Evolutionary conservation across 2,797 vertebrate genomes (phyloP), one percentile per base, ranked within the genome.

Genomic region (Liparis tanakae): DNA sequence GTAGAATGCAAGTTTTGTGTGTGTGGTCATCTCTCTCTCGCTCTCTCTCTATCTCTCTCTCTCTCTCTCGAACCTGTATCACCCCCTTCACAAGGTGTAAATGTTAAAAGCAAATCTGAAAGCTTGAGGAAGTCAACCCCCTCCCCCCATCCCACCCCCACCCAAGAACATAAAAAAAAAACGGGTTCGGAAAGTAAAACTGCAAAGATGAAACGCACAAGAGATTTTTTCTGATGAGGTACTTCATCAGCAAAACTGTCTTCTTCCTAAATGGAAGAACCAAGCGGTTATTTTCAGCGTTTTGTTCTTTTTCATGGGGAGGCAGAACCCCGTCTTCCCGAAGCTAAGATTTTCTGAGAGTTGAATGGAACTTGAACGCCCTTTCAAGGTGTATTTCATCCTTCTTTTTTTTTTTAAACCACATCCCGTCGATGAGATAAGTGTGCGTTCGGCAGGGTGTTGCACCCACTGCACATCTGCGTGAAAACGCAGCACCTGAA

Each of bases 351-450:
- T 86, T 41, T 81, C 18, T n/a, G 55, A 12, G 9, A 72, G 46
- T 15, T 74, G 44, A 80, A 78, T 73, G 83, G 85, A 89, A 91
- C 89, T 82, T 76, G 7, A 6, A 60, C 83, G 67, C 33, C 30
- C 20, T 53, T 54, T 57, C 6, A 41, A 70, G 48, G 48, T 68
- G 50, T 54, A 17, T 57, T 18, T 64, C 37, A 63, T 46, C 17
- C 72, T 69, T 30, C 25, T 30, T 30, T 4, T 76, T 46, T 46
- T 44, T 70, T 76, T 44, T 48, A 63, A 74, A 88, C 90, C 88
- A 85, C 89, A 88, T 91, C 89, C 89, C 83, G 66, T 33, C 20
- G n/a, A 10, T 13, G 22, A 53, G 51, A 53, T 25, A 25, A 25
- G 51, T 22, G 20, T 2, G 20, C 20, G 5, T 53, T 53, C 20